These are phyloP conservation scores for Athripsodes cinereus DNA, from an alignment of 2,888 invertebrate species.

Conservation along the genomic window DNA sequence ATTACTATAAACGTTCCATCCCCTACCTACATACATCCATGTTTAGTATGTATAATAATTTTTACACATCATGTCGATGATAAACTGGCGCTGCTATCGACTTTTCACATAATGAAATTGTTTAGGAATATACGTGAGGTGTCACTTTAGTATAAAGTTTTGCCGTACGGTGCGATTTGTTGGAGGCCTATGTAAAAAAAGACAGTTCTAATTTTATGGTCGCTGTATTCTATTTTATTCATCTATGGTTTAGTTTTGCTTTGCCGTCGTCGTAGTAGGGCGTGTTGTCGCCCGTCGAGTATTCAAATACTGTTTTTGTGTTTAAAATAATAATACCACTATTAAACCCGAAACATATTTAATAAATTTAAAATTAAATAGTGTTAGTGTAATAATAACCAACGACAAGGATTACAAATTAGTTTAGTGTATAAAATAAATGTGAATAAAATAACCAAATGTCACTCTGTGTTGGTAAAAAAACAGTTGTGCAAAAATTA, in stretches of 20 bases:
- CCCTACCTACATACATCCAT: no score
- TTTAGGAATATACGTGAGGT: no score
- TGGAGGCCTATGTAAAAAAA: no score
- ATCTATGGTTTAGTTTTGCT: not conserved
- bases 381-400: conserved; percentile 7
- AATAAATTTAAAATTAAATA: not conserved
- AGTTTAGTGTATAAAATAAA: conserved; percentile 3
- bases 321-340: not conserved
- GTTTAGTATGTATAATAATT: no score
- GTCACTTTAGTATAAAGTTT: no score
- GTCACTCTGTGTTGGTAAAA: conserved; percentile 3
- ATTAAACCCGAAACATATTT: not conserved
- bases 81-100: no score
- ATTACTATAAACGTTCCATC: no score
- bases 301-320: not conserved
- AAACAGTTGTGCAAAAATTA: conserved; percentile 1
- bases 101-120: no score
- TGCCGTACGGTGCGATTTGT: no score
- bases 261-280: not conserved
- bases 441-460: conserved; percentile 9
- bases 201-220: no score
- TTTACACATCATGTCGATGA: no score
- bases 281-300: not conserved
- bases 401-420: not conserved
- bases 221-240: not conserved